phyloP scores from a whole-genome alignment of 2,888 invertebrate species.

The Lasius platythorax region DNA sequence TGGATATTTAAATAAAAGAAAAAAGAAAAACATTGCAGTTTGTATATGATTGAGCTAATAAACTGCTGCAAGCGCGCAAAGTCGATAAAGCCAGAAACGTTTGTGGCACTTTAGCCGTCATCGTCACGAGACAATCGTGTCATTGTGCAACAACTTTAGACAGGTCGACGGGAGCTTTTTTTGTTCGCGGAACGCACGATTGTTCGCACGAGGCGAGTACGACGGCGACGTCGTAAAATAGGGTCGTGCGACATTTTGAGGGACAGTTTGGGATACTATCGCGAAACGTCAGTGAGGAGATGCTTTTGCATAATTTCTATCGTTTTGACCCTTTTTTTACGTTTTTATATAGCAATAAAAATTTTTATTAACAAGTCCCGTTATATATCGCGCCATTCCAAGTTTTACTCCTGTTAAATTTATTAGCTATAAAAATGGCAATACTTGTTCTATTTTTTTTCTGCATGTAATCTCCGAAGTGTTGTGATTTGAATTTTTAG shows the following conservation, averaged over 20 bases:
- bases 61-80: constrained; percentile 31
- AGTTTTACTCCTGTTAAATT: background rate
- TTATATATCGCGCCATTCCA: background rate
- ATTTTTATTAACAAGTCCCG: background rate
- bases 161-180: constrained; percentile 74
- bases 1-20: background rate
- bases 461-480: background rate
- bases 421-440: background rate
- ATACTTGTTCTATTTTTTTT: background rate
- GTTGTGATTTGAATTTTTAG: background rate
- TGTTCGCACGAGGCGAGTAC: constrained; percentile 71
- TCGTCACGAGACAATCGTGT: constrained; percentile 74
- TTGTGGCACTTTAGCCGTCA: constrained; percentile 68
- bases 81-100: constrained; percentile 53
- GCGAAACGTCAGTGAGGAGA: constrained; percentile 67
- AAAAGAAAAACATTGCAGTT: background rate
- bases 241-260: constrained; percentile 54
- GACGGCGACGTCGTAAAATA: constrained; percentile 68
- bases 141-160: constrained; percentile 70
- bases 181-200: constrained; percentile 73
- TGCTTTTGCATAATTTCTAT: constrained; percentile 10
- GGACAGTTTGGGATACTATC: constrained; percentile 67
- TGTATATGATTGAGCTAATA: constrained; percentile 34
- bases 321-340: background rate
- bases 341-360: background rate